A percentile compares a stretch with the other conserved stretches of the same genome.
Evolutionary conservation across 64 coral and sea anemone species (phyloP).

Genomic region (Pachyseris speciosa): DNA sequence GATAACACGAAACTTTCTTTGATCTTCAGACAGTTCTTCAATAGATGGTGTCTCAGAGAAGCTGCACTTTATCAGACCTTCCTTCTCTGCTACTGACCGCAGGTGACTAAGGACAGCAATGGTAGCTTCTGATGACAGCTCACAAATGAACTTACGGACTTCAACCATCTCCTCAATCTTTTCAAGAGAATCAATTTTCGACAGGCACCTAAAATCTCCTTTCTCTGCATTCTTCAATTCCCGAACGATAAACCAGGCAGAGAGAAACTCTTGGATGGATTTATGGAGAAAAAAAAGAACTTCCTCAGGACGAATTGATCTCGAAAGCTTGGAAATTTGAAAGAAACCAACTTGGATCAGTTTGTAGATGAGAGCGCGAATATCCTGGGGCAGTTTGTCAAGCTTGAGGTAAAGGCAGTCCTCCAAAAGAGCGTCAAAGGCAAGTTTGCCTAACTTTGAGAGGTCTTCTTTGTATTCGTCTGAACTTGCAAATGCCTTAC

Average conservation of each 20-base stretch:
- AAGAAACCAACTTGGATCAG: slow-evolving; percentile 17
- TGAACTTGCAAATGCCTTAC: too few species aligned
- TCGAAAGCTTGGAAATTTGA: too few species aligned
- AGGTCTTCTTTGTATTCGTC: too few species aligned
- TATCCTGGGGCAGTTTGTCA: not conserved
- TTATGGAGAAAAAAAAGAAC: too few species aligned
- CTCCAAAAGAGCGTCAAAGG: slow-evolving; percentile 17
- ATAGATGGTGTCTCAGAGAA: not conserved
- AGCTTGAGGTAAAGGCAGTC: slow-evolving; percentile 5
- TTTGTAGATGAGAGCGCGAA: not conserved
- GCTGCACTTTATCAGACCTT: too few species aligned
- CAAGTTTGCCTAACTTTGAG: slow-evolving; percentile 61
- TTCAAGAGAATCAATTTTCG: not conserved
- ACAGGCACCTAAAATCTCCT: not conserved
- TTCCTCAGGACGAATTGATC: slow-evolving; percentile 31
- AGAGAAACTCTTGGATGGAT: slow-evolving; percentile 65
- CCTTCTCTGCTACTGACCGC: not conserved
- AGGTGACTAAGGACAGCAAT: not conserved
- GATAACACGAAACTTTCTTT: not conserved
- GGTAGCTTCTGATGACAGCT: not conserved
- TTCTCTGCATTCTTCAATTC: not conserved
- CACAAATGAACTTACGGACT: not conserved
- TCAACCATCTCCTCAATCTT: not conserved
- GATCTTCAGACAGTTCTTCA: not conserved
- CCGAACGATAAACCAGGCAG: slow-evolving; percentile 17